Percentiles rank a stretch among this genome's conserved stretches.
These are phyloP conservation scores for Tenebrosternarchus preto DNA, from an alignment of 2,113 vertebrate genomes.

Conservation along the genomic window DNA sequence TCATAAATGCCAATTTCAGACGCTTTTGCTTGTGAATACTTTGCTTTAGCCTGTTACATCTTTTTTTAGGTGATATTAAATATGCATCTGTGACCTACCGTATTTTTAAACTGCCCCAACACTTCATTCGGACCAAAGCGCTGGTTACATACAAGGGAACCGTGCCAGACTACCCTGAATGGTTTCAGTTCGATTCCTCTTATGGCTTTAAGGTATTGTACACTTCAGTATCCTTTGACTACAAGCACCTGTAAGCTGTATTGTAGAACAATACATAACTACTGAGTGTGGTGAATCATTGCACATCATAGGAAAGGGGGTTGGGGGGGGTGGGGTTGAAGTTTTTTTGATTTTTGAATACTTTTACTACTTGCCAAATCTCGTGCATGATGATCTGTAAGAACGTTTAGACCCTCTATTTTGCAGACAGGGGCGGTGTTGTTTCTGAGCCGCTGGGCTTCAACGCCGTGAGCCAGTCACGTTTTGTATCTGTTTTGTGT, in stretches of 20 bases:
- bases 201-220: slow-evolving; percentile 68
- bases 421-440: too few species aligned
- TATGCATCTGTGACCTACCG: slow-evolving; percentile 72
- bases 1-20: neutral
- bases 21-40: neutral
- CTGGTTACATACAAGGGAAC: slow-evolving; percentile 70
- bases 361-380: neutral
- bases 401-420: too few species aligned
- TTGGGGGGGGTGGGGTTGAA: too few species aligned
- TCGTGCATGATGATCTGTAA: too few species aligned
- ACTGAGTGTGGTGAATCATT: too few species aligned
- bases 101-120: slow-evolving; percentile 69
- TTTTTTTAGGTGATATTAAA: slow-evolving; percentile 63
- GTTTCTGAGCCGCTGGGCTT: neutral
- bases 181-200: slow-evolving; percentile 67
- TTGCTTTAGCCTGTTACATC: neutral
- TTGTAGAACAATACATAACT: too few species aligned
- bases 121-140: slow-evolving; percentile 32
- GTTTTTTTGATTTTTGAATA: neutral
- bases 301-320: too few species aligned
- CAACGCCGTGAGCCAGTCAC: neutral
- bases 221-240: neutral
- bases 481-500: neutral
- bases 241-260: too few species aligned
- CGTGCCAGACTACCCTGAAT: slow-evolving; percentile 60